These are phyloP conservation scores for Spinus pinus DNA, from an alignment of 2,797 vertebrate species.

Conservation along the genomic window DNA sequence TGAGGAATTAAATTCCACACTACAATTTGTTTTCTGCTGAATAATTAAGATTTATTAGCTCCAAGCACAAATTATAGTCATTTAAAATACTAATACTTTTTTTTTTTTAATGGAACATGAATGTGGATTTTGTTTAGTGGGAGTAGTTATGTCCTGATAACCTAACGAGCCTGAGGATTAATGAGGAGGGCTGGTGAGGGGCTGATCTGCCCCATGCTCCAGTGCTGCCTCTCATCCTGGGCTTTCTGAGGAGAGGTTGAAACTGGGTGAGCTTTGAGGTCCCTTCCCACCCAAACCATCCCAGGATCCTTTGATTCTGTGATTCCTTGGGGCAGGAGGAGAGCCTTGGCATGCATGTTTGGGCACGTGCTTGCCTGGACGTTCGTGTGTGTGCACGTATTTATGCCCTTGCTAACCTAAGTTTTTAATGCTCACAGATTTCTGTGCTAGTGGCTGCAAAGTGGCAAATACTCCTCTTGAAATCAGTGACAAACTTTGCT, in stretches of 20 bases:
- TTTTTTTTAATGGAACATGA: background rate
- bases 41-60: slow-evolving; percentile 54
- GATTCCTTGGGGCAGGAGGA: background rate
- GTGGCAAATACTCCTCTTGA: background rate
- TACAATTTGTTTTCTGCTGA: slow-evolving; percentile 38
- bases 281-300: background rate
- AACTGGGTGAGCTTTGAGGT: background rate
- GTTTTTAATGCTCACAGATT: background rate
- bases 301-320: background rate
- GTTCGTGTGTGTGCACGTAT: fast-evolving
- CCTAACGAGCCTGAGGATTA: background rate
- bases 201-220: fast-evolving
- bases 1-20: background rate
- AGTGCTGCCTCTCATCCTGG: background rate
- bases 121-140: background rate
- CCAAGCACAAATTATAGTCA: slow-evolving; percentile 26
- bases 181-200: background rate
- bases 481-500: background rate
- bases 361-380: background rate
- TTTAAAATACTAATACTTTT: background rate
- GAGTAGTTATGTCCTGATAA: background rate
- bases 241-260: fast-evolving
- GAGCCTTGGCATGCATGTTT: background rate
- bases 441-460: fast-evolving
- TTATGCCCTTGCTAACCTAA: background rate